Conservation (phyloP, 2,797 vertebrate species). For the Aplochiton taeniatus region DNA sequence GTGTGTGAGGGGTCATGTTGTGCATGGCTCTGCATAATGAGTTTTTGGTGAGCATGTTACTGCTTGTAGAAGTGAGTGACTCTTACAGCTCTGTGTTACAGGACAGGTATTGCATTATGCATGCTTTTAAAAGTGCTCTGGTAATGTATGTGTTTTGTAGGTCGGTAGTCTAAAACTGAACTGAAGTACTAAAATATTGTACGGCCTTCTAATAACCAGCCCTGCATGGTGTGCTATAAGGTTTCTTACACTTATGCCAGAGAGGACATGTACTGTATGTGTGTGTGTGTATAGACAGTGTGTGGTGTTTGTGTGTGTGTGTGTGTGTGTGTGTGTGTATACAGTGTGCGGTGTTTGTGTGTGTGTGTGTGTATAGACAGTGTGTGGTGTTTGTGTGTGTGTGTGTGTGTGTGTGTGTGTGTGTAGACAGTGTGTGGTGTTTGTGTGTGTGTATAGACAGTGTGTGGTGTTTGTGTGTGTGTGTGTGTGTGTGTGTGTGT, state of each 20-base stretch:
- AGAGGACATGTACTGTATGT: background rate
- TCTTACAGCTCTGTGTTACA: too few species aligned
- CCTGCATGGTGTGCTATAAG: too few species aligned
- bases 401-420: background rate
- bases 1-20: background rate
- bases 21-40: background rate
- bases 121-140: too few species aligned
- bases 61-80: too few species aligned
- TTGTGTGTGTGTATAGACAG: too few species aligned
- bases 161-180: too few species aligned
- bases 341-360: background rate
- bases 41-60: too few species aligned
- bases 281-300: background rate
- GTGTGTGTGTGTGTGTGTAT: conserved; percentile 2
- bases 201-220: too few species aligned
- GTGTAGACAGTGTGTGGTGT: background rate
- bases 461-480: background rate
- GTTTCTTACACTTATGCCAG: too few species aligned
- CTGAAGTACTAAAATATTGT: too few species aligned
- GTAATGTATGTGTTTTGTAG: too few species aligned
- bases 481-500: background rate
- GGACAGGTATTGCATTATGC: too few species aligned
- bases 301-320: background rate
- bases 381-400: background rate
- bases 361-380: background rate